These are phyloP conservation scores for Odocoileus hemionus DNA, from an alignment of 2,113 vertebrate species.

Conservation along the genomic window DNA sequence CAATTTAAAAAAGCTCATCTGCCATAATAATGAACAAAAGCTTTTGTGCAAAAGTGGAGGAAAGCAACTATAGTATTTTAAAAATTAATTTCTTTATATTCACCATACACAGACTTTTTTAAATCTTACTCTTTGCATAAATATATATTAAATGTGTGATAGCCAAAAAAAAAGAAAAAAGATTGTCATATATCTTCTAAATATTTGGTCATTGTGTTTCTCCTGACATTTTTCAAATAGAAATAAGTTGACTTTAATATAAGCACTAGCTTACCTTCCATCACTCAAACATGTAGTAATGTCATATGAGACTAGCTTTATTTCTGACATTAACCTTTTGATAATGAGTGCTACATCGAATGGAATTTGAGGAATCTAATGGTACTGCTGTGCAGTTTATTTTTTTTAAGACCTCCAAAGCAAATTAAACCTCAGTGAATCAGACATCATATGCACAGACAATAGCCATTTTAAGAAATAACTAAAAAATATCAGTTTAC, in stretches of 20 bases:
- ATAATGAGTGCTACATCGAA: conserved; percentile 61
- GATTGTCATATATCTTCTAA: background rate
- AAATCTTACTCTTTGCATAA: background rate
- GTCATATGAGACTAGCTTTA: conserved; percentile 26
- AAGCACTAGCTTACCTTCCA: background rate
- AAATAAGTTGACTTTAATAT: conserved; percentile 28
- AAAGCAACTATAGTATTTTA: background rate
- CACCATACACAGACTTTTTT: background rate
- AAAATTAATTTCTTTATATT: background rate
- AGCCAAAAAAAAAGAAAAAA: background rate
- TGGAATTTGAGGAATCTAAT: conserved; percentile 67
- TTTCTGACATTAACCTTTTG: conserved; percentile 70
- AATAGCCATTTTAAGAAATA: conserved; percentile 59
- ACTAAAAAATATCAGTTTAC: conserved; percentile 16
- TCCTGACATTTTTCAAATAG: conserved; percentile 14
- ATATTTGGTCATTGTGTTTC: background rate
- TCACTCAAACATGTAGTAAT: conserved; percentile 35
- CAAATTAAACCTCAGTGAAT: conserved; percentile 65
- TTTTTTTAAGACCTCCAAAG: conserved; percentile 60
- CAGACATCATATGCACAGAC: conserved; percentile 50
- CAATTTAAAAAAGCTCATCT: conserved; percentile 20
- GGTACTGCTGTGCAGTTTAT: conserved; percentile 55
- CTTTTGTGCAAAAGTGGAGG: background rate
- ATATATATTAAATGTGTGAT: background rate
- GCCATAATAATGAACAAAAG: conserved; percentile 27